Base-by-base conservation (phyloP, 2,113 vertebrate species). In the Collichthys lucidus region DNA sequence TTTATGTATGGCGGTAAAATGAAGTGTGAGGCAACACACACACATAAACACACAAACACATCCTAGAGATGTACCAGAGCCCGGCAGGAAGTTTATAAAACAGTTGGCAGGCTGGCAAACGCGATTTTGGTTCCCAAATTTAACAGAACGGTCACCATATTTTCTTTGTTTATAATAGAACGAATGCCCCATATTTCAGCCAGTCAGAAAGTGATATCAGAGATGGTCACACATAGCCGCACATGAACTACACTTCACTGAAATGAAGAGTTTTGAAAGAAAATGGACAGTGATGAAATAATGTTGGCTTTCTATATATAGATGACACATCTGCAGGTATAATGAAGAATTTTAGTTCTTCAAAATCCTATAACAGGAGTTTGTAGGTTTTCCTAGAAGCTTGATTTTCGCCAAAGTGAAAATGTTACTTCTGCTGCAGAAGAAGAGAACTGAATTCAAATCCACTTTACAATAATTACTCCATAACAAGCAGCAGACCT, bases 101-200 rank as follows among this genome's bases (percentile, higher is more conserved):
- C 46, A 57, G 64, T 60, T 76, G 57, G 67, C 70, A 75, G 62
- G 50, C 40, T 67, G 64, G 29, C 9, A 83, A 42, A 11, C 5
- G 57, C 11, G 40, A 65, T 77, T 68, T 61, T 44, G 46, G n/a
- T 80, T 66, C 53, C 42, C 8, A 77, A 50, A 65, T 62, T 20
- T 80, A 50, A 77, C 53, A 83, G 76, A 85, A 72, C 35, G 47
- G 47, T 24, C 11, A 42, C 74, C 60, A 86, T 80, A 83, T 86
- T 84, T 57, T 62, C 68, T 74, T 82, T 79, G 50, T 84, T 77
- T 77, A 64, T 65, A 80, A 77, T 56, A 24, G 70, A 72, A 87
- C 73, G 47, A 62, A 78, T 59, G 46, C 11, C 57, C 31, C 77
- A 67, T 80, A 77, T 80, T 85, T 59, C 19, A 55, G 6, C 40